Base-by-base conservation (phyloP, 2,113 vertebrate species). In the Phalacrocorax pelagicus region DNA sequence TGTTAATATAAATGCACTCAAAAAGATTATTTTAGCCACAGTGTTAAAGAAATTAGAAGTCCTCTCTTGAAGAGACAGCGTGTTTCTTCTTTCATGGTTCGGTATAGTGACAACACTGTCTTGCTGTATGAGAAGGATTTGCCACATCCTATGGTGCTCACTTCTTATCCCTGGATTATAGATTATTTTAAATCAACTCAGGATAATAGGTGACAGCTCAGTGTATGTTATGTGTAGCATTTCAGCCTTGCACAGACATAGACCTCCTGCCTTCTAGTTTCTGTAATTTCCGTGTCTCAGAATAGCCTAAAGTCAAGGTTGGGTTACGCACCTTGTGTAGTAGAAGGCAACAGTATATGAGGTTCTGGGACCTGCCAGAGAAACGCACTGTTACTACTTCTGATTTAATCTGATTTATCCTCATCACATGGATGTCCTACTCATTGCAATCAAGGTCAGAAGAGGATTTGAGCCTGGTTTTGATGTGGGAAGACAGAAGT, bases 141-240 rank as follows among this genome's bases (percentile, higher is more conserved):
- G 70, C 67, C 62, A 82, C 40, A 58, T 95, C 78, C 66, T 91
- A 16, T 61, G 67, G 81, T 74, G 65, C 74, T 91, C 54, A 70
- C 38, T 93, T 77, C 46, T 94, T 66, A 95, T 95, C 78, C 84
- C 36, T 70, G 93, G 92, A 96, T 94, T 95, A 96, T 36, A 94
- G 89, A 85, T 87, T 77, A 91, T 88, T 96, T 96, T 14, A 96
- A 96, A 95, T 74, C 74, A 96, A 90, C 62, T 88, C 74, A 54
- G 94, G 78, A 88, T 95, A 93, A 90, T 72, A 88, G 78, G 73
- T 91, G 95, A 88, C 78, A 87, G 81, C 62, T 91, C 78, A 62
- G 30, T 70, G 47, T 75, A 44, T 46, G 21, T 70, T 81, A 52
- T 9, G 9, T 30, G 34, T 24, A 87, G 40, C 70, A 65, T 81